These are phyloP conservation scores for Sebastes baramenuke DNA, from an alignment of 2,797 vertebrate genomes.

Conservation along the genomic window DNA sequence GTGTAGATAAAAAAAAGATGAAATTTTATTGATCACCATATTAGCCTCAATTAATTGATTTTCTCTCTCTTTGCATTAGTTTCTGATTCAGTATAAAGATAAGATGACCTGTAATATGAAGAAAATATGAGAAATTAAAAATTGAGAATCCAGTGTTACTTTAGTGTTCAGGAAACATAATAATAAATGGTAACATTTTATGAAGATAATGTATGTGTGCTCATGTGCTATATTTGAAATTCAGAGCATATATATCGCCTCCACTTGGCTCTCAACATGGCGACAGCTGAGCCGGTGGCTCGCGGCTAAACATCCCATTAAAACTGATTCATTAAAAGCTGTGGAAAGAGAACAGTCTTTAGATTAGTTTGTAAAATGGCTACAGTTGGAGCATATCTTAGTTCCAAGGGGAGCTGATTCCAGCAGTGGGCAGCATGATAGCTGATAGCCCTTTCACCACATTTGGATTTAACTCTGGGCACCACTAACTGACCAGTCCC, in stretches of 20 bases:
- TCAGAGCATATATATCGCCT: too few relatives aligned
- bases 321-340: not conserved
- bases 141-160: not conserved
- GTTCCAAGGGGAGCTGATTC: too few relatives aligned
- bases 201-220: not conserved
- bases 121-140: not conserved
- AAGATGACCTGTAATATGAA: not conserved
- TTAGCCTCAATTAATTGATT: slow-evolving; percentile 6
- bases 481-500: too few relatives aligned
- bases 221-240: too few relatives aligned
- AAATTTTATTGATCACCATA: slow-evolving; percentile 1
- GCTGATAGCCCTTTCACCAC: too few relatives aligned
- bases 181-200: not conserved
- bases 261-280: too few relatives aligned
- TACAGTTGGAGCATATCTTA: too few relatives aligned
- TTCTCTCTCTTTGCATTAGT: not conserved
- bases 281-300: too few relatives aligned
- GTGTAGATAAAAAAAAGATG: not conserved
- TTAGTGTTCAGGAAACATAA: not conserved
- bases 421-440: too few relatives aligned
- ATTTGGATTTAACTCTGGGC: too few relatives aligned
- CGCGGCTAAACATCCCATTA: too few relatives aligned
- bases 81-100: slow-evolving; percentile 4
- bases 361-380: too few relatives aligned
- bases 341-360: not conserved